phyloP scores from a whole-genome alignment of 2,797 vertebrate species.

The Xyrichtys novacula region DNA sequence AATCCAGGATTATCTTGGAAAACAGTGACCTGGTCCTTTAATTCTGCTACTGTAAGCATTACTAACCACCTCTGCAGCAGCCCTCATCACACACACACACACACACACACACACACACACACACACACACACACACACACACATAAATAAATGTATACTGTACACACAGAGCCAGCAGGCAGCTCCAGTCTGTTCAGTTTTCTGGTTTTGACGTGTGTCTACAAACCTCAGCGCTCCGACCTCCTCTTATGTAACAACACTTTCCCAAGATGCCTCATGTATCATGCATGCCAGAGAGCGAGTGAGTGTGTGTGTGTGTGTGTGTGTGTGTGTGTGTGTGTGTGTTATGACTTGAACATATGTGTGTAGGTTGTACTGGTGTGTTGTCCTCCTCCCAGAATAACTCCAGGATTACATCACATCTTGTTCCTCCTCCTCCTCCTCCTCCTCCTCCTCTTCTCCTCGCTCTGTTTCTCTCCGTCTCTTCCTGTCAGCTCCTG shows the following conservation, averaged over 20 bases:
- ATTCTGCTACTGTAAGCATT: not conserved
- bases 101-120: too few species aligned
- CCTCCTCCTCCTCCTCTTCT: conserved; percentile 15
- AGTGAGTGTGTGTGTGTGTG: not conserved
- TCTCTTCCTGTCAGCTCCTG: not conserved
- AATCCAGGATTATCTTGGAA: not conserved
- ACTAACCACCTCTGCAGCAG: not conserved
- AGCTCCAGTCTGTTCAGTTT: not conserved
- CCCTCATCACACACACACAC: not conserved
- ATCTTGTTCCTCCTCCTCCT: conserved; percentile 12
- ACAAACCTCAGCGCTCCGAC: conserved; percentile 1
- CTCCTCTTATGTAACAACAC: conserved; percentile 30
- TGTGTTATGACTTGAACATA: not conserved
- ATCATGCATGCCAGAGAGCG: not conserved
- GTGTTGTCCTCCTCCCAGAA: conserved; percentile 17
- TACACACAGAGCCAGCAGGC: conserved; percentile 11
- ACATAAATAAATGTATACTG: not conserved
- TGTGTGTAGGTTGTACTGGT: conserved; percentile 18
- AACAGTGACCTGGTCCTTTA: not conserved
- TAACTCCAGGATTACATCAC: conserved; percentile 15
- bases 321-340: conserved; percentile 7
- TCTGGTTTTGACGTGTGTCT: conserved; percentile 16
- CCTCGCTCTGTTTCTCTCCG: not conserved
- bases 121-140: conserved; percentile 4
- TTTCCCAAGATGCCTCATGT: conserved; percentile 31